These are phyloP conservation scores for Aplochiton taeniatus DNA, from an alignment of 2,797 vertebrate genomes.

Conservation along the genomic window DNA sequence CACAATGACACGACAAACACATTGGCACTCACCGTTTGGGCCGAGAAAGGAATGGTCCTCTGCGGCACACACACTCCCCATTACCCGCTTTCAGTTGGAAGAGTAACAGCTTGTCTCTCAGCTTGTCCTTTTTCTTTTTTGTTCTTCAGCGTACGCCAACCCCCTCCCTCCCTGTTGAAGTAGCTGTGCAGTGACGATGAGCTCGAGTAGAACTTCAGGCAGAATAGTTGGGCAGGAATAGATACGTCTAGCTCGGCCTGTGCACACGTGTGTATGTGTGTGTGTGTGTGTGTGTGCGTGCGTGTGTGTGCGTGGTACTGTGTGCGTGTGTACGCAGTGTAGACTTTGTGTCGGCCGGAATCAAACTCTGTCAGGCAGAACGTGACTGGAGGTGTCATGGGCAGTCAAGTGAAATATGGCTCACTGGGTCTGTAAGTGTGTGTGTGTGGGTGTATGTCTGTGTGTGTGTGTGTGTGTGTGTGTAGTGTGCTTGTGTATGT, in stretches of 20 bases:
- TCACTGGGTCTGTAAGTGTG: constrained; percentile 33
- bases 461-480: constrained; percentile 20
- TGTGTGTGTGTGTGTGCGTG: constrained; percentile 17
- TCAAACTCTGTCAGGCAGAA: constrained; percentile 60
- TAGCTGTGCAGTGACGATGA: constrained; percentile 61
- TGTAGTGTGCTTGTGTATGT: constrained; percentile 20
- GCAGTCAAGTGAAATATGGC: constrained; percentile 54
- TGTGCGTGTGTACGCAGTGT: constrained; percentile 30
- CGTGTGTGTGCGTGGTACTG: constrained; percentile 7
- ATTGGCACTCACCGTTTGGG: too few species aligned
- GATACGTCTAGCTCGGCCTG: constrained; percentile 58
- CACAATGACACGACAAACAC: too few species aligned
- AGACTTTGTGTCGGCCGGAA: constrained; percentile 62
- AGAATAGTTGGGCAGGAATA: constrained; percentile 50
- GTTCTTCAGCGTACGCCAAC: not conserved
- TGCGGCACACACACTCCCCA: too few species aligned
- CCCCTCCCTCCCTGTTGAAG: constrained; percentile 48
- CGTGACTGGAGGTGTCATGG: constrained; percentile 61
- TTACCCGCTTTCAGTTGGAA: too few species aligned
- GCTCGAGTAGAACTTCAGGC: constrained; percentile 63
- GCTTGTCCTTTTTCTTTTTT: not conserved
- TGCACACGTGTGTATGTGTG: constrained; percentile 12
- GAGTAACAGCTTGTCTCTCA: too few species aligned
- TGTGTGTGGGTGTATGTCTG: not conserved
- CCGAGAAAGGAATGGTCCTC: too few species aligned